Evolutionary conservation across 2,113 vertebrate genomes (phyloP).

Genomic region (Melanotaenia duboulayi): DNA sequence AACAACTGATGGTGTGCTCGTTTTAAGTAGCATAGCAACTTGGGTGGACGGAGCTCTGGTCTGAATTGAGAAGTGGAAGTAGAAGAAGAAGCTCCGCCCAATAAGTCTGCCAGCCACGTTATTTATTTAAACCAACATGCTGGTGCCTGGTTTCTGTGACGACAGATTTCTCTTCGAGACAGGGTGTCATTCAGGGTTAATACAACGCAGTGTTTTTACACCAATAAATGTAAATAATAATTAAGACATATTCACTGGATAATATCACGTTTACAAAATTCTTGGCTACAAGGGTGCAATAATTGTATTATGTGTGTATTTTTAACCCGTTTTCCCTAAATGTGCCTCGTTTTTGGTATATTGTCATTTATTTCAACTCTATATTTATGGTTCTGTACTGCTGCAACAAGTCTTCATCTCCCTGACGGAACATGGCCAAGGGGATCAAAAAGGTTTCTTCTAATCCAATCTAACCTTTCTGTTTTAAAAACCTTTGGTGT

Average conservation of each 20-base stretch:
- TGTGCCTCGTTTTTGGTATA: no score
- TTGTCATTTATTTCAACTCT: no score
- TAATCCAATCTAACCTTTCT: no score
- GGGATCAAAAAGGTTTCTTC: no score
- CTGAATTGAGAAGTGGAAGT: not conserved
- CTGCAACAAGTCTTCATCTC: no score
- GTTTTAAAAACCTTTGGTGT: no score
- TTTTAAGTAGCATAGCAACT: fast-evolving
- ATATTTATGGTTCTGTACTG: no score
- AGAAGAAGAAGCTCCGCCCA: not conserved
- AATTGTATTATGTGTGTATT: no score
- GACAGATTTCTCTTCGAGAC: not conserved
- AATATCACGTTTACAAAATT: not conserved
- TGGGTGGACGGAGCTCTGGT: conserved; percentile 1
- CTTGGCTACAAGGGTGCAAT: not conserved
- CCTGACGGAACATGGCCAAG: no score
- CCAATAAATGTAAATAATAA: not conserved
- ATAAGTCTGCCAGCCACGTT: fast-evolving
- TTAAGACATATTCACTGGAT: not conserved
- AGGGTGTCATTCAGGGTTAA: not conserved
- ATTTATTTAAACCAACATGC: not conserved
- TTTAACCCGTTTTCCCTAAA: no score
- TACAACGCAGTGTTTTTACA: not conserved
- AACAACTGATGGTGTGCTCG: conserved; percentile 4
- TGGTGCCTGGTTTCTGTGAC: conserved; percentile 16